Percentiles rank a stretch among this genome's conserved stretches.
Conservation (phyloP, 2,113 vertebrate genomes). For the Baryphthengus martii region DNA sequence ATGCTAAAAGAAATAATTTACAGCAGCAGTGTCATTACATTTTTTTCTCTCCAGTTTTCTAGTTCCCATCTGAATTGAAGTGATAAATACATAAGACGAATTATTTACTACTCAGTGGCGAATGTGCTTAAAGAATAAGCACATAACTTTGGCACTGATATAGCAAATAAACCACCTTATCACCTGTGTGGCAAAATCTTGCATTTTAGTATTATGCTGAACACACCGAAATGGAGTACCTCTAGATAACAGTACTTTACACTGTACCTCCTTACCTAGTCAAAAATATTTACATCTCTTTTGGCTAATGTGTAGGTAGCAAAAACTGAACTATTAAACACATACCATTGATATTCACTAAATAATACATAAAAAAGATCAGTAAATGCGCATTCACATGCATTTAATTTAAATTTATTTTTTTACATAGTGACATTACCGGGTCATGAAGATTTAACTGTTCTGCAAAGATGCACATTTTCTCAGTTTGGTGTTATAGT, state of each 20-base stretch:
- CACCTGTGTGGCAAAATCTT: conserved; percentile 51
- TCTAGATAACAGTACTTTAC: conserved; percentile 77
- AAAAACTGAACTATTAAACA: conserved; percentile 83
- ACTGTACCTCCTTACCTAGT: conserved; percentile 76
- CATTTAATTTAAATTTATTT: conserved; percentile 73
- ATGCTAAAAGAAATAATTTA: conserved; percentile 93
- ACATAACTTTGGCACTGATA: conserved; percentile 67
- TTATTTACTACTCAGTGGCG: conserved; percentile 68
- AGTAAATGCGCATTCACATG: conserved; percentile 86
- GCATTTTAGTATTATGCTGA: conserved; percentile 62
- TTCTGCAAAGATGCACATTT: conserved; percentile 33
- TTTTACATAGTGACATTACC: conserved; percentile 75
- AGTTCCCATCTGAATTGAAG: conserved; percentile 76
- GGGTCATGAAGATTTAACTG: conserved; percentile 50
- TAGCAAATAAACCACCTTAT: conserved; percentile 70
- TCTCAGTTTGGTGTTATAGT: conserved; percentile 1
- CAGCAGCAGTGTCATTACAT: conserved; percentile 88
- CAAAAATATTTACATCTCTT: conserved; percentile 86
- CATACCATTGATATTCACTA: conserved; percentile 83
- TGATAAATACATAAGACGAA: conserved; percentile 75
- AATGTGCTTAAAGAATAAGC: conserved; percentile 64
- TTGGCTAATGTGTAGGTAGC: conserved; percentile 80
- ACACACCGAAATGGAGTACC: conserved; percentile 70
- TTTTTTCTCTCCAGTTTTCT: conserved; percentile 78
- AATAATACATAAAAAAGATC: conserved; percentile 80